These are phyloP conservation scores for Psephotus haematonotus DNA, from an alignment of 2,113 vertebrate genomes.

Conservation along the genomic window DNA sequence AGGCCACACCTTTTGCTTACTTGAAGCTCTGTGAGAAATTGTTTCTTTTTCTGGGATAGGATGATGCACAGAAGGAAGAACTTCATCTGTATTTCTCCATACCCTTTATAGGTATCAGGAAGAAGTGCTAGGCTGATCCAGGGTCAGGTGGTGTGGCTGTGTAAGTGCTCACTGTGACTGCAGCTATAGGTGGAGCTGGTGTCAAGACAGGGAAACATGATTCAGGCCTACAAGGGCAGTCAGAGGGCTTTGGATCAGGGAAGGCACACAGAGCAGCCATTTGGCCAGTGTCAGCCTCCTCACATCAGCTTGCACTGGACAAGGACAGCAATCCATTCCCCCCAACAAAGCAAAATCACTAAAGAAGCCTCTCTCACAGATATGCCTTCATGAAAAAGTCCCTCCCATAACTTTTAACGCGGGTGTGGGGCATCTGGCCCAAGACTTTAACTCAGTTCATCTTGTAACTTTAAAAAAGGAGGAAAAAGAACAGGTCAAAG, in stretches of 20 bases:
- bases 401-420: not conserved
- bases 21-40: not conserved
- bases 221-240: not conserved
- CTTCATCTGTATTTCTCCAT: not conserved
- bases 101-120: not conserved
- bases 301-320: not conserved
- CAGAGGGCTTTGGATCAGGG: not conserved
- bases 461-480: not conserved
- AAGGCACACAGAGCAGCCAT: not conserved
- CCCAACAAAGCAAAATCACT: not conserved
- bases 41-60: not conserved
- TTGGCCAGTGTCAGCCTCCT: not conserved
- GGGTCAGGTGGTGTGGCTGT: not conserved
- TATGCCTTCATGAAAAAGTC: not conserved
- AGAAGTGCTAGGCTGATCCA: not conserved
- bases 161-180: not conserved
- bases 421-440: not conserved
- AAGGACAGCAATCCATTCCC: not conserved
- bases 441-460: not conserved
- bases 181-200: not conserved
- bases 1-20: not conserved
- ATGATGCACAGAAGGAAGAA: not conserved
- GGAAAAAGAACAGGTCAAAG: not conserved
- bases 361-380: not conserved
- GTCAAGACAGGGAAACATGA: not conserved